phyloP scores from a whole-genome alignment of 2,113 vertebrate species.

The Pholis gunnellus region DNA sequence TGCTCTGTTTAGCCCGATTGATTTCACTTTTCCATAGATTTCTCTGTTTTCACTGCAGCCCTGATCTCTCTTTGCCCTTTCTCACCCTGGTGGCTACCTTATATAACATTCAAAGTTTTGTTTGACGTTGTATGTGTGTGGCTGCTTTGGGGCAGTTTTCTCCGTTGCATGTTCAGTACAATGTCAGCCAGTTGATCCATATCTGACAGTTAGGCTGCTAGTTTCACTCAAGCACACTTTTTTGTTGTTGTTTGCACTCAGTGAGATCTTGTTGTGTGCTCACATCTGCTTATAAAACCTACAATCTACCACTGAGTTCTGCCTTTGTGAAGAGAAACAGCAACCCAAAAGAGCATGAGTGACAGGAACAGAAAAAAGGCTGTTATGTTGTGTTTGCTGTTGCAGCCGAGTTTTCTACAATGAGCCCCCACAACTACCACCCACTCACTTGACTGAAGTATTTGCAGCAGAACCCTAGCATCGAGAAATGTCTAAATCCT shows the following conservation, averaged over 20 bases:
- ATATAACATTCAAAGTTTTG: slow-evolving; percentile 7
- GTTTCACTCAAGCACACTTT: slow-evolving; percentile 10
- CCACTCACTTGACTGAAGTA: slow-evolving; percentile 1
- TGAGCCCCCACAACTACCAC: background rate
- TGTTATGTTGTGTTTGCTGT: slow-evolving; percentile 16
- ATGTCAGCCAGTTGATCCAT: slow-evolving; percentile 12
- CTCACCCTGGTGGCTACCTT: slow-evolving; percentile 7
- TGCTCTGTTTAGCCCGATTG: slow-evolving; percentile 22
- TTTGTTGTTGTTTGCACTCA: background rate
- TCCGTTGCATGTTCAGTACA: background rate
- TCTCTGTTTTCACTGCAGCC: slow-evolving; percentile 27
- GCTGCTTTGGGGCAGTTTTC: background rate
- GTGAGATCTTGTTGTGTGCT: background rate
- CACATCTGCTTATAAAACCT: slow-evolving; percentile 31
- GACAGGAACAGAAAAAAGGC: slow-evolving; percentile 14
- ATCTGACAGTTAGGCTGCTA: background rate
- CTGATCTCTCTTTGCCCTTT: slow-evolving; percentile 24
- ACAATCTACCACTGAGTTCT: slow-evolving; percentile 20
- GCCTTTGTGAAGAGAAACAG: slow-evolving; percentile 28
- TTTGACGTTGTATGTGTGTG: slow-evolving; percentile 16
- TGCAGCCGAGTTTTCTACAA: background rate
- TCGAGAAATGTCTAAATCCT: background rate
- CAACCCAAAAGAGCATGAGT: slow-evolving; percentile 24
- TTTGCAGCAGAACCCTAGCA: slow-evolving; percentile 8
- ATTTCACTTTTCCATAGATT: slow-evolving; percentile 32